A percentile compares a stretch with the other conserved stretches of the same genome.
These are phyloP conservation scores for Sylvietta virens DNA, from an alignment of 2,113 vertebrate genomes.

Conservation along the genomic window DNA sequence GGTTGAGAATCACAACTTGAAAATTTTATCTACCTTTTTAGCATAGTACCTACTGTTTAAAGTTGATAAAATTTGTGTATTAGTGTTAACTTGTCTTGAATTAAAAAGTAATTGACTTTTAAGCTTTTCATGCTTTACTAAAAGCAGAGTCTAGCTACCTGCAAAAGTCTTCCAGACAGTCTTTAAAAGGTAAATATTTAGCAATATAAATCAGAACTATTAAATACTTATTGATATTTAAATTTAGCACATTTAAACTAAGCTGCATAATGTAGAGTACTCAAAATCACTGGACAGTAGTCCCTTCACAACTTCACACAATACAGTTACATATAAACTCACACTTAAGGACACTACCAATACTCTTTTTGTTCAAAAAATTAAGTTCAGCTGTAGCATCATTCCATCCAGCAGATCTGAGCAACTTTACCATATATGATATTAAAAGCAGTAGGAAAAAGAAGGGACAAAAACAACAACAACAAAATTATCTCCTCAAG, in stretches of 20 bases:
- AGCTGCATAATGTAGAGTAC: neutral
- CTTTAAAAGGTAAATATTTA: neutral
- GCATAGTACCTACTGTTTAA: neutral
- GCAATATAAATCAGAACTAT: neutral
- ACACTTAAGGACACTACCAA: neutral
- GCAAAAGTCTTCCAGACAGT: neutral
- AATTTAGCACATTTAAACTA: neutral
- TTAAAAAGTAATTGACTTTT: neutral
- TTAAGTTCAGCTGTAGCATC: neutral
- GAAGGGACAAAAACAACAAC: neutral
- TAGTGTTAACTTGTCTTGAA: neutral
- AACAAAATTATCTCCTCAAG: neutral
- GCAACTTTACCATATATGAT: neutral
- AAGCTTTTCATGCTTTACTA: neutral
- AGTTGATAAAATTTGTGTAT: neutral
- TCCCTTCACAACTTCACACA: neutral
- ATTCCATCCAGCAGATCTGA: neutral
- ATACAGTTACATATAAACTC: neutral
- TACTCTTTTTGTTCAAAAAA: neutral
- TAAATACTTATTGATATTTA: neutral
- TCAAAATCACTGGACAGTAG: neutral
- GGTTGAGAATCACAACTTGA: neutral
- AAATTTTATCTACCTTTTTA: neutral
- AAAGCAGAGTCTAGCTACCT: neutral
- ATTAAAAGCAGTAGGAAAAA: neutral